A percentile compares a stretch with the other conserved stretches of the same genome.
Conservation (phyloP, 1,140 invertebrate species). For the Heliconius himera region DNA sequence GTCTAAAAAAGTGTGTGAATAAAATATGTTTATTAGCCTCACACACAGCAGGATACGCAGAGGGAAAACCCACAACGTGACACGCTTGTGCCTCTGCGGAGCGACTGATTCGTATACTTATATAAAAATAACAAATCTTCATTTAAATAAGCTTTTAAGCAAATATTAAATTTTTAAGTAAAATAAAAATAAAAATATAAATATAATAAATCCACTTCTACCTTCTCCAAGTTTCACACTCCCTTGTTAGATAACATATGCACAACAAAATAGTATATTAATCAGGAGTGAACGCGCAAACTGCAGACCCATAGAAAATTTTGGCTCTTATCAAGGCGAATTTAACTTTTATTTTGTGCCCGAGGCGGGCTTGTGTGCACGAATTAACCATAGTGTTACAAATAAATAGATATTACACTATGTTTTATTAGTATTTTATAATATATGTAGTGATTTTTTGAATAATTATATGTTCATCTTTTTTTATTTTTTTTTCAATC, state of each 20-base stretch:
- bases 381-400: slow-evolving; percentile 53
- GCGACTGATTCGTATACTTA: too few species aligned
- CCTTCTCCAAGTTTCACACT: not conserved
- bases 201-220: not conserved
- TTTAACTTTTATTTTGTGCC: slow-evolving; percentile 77
- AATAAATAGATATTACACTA: slow-evolving; percentile 11
- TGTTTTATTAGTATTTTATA: not conserved
- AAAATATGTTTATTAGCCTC: too few species aligned
- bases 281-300: slow-evolving; percentile 29
- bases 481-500: not conserved
- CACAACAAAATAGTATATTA: slow-evolving; percentile 32
- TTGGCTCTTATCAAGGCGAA: slow-evolving; percentile 68
- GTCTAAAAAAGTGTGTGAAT: too few species aligned
- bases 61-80: too few species aligned
- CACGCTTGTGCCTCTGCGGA: too few species aligned
- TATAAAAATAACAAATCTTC: too few species aligned
- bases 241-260: slow-evolving; percentile 23
- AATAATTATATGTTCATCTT: too few species aligned
- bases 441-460: too few species aligned
- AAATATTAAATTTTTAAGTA: too few species aligned
- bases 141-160: not conserved
- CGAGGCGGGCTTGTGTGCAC: slow-evolving; percentile 61
- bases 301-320: slow-evolving; percentile 73
- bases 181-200: not conserved
- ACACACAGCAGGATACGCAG: too few species aligned